Evolutionary conservation across 2,888 invertebrate species (phyloP), one percentile per base, ranked within the genome.

Genomic region (Synanthedon myopaeformis): DNA sequence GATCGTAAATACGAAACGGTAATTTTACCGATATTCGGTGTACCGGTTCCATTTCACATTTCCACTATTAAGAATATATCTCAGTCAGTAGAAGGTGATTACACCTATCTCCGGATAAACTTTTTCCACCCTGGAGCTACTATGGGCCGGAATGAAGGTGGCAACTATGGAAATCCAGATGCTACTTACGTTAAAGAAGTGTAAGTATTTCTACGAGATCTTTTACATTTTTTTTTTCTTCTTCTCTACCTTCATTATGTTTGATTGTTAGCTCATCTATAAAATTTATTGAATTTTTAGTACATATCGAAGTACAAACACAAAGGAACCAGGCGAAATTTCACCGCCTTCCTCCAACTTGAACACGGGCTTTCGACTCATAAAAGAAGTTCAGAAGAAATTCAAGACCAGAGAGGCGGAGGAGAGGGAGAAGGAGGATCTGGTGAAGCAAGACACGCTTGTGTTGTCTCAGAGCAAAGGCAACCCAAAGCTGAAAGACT

Each of bases 21-120:
- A n/a, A 97, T 99, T 61, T 83, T 99, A 70, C 99, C 99, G 2
- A 92, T 99, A 64, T 99, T 96, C 88, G 99, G 99, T 56, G 89
- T 96, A 51, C 94, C 98, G 0, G 97, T 97, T 57, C 99, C 99
- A 54, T 99, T 97, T 81, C 99, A 99, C 78, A 99, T 99, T 75
- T 97, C 98, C 4, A 99, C 97, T 5, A 96, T 99, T 54, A 99
- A 99, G 89, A 99, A 99, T 78, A 98, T 99, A 69, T 98, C 98
- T 0, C 97, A 98, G 81, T 97, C 98, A 0, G 96, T 99, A 12
- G 99, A 99, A 84, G 98, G 99, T 4, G 99, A 99, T 80, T 99
- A 98, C 84, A 99, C 99, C 0, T 99, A 99, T 82, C 91, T 99
- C 63, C 93, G 95, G 75, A 95, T 99, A 69, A 99, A 99, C 82